Evolutionary conservation across 2,113 vertebrate genomes (phyloP).

Genomic region (Austrofundulus limnaeus): DNA sequence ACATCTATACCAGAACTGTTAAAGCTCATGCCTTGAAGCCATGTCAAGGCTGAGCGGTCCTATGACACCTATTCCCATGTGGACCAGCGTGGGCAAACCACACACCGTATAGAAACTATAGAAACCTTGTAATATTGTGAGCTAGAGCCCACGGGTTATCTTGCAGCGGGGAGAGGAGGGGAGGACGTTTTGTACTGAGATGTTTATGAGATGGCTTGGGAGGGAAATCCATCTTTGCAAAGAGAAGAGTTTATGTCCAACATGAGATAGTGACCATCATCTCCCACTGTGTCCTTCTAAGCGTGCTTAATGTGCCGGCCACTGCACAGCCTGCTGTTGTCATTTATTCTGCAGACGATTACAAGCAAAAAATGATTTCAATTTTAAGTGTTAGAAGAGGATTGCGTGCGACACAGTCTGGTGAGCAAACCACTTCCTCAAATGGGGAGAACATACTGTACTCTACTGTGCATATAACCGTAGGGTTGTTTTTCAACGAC

Average conservation of each 20-base stretch:
- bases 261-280: constrained; percentile 60
- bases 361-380: constrained; percentile 37
- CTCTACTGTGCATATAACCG: constrained; percentile 8
- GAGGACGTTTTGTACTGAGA: constrained; percentile 44
- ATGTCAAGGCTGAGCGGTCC: constrained; percentile 59
- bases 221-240: constrained; percentile 70
- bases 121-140: constrained; percentile 68
- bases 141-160: constrained; percentile 64
- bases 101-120: constrained; percentile 68
- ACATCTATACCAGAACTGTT: constrained; percentile 37
- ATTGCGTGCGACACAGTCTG: constrained; percentile 54
- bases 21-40: constrained; percentile 63
- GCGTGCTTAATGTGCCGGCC: constrained; percentile 20
- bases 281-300: constrained; percentile 32
- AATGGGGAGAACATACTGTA: constrained; percentile 69
- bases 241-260: constrained; percentile 61
- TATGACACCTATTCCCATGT: constrained; percentile 62
- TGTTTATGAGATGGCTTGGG: constrained; percentile 67
- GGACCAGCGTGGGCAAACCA: constrained; percentile 38
- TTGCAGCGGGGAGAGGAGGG: constrained; percentile 9
- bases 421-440: constrained; percentile 78
- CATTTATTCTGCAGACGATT: constrained; percentile 26
- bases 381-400: constrained; percentile 5
- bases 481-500: constrained; percentile 41
- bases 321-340: constrained; percentile 2